A percentile compares a stretch with the other conserved stretches of the same genome.
Evolutionary conservation across 1,140 invertebrate species (phyloP).

Genomic region (Drosophila truncata): DNA sequence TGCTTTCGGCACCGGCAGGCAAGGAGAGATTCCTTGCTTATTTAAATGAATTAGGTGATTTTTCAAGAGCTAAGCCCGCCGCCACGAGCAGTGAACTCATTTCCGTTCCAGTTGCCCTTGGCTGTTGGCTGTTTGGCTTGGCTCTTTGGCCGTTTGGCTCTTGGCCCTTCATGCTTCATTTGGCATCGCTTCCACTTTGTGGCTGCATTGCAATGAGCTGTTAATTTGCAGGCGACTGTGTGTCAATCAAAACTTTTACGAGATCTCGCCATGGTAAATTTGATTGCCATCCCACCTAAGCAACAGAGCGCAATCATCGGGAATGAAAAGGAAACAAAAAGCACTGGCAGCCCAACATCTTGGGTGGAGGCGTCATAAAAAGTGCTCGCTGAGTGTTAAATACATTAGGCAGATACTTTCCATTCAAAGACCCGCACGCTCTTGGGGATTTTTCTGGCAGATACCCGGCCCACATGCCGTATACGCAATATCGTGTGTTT

Average conservation of each 20-base stretch:
- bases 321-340: constrained; percentile 19
- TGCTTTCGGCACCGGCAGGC: constrained; percentile 52
- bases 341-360: constrained; percentile 9
- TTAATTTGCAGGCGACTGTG: constrained; percentile 65
- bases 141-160: constrained; percentile 6
- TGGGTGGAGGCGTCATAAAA: constrained; percentile 37
- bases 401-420: constrained; percentile 50
- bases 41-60: constrained; percentile 84
- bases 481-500: constrained; percentile 60
- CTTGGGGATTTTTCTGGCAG: constrained; percentile 14
- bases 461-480: constrained; percentile 37
- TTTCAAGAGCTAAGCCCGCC: constrained; percentile 78
- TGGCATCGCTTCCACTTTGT: constrained; percentile 50
- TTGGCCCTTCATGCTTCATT: constrained; percentile 70
- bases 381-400: constrained; percentile 54
- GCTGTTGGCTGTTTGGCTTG: neutral
- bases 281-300: constrained; percentile 34
- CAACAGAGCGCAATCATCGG: constrained; percentile 28
- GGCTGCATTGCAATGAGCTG: constrained; percentile 69
- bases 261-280: constrained; percentile 34
- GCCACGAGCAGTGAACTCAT: constrained; percentile 78
- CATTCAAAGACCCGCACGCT: constrained; percentile 1
- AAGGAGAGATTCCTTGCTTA: constrained; percentile 67
- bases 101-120: constrained; percentile 54
- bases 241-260: constrained; percentile 76